A percentile compares a stretch with the other conserved stretches of the same genome.
phyloP scores from a whole-genome alignment of 2,797 vertebrate genomes.

The Bryconaethiops microstoma region DNA sequence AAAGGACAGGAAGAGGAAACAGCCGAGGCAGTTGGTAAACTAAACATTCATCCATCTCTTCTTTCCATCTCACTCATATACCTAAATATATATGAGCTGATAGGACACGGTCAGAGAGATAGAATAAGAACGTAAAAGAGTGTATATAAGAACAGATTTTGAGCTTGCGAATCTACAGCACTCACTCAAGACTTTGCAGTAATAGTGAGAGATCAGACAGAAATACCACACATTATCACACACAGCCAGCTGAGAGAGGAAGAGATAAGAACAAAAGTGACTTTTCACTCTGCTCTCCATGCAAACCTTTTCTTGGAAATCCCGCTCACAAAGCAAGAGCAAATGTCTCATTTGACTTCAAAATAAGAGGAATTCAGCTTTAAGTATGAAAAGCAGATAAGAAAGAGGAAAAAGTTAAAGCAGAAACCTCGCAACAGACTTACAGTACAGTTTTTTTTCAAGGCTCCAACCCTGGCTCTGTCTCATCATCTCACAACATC shows the following conservation, averaged over 20 bases:
- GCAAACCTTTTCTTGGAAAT: background rate
- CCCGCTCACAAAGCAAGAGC: background rate
- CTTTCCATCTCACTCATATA: constrained; percentile 11
- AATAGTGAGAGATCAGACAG: constrained; percentile 14
- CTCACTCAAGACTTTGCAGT: constrained; percentile 39
- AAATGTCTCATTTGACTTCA: background rate
- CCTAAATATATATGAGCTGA: constrained; percentile 27
- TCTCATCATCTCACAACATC: background rate
- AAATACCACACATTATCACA: constrained; percentile 45
- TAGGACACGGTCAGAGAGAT: background rate
- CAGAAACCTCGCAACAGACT: background rate
- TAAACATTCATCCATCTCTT: constrained; percentile 37
- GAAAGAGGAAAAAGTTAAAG: background rate
- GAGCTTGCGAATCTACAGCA: constrained; percentile 34
- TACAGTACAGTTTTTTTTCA: background rate
- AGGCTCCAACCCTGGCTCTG: background rate
- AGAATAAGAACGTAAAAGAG: too few relatives aligned
- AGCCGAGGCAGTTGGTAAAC: constrained; percentile 9
- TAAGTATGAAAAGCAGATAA: background rate
- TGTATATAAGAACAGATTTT: constrained; percentile 41
- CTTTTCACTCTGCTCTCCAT: background rate
- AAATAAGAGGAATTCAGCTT: background rate
- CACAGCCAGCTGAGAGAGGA: constrained; percentile 14
- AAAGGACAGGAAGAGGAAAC: constrained; percentile 14
- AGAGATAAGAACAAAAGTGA: constrained; percentile 17